Evolutionary conservation across 2,113 vertebrate genomes (phyloP), one percentile per base, ranked within the genome.

Genomic region (Rhinolophus sinicus): DNA sequence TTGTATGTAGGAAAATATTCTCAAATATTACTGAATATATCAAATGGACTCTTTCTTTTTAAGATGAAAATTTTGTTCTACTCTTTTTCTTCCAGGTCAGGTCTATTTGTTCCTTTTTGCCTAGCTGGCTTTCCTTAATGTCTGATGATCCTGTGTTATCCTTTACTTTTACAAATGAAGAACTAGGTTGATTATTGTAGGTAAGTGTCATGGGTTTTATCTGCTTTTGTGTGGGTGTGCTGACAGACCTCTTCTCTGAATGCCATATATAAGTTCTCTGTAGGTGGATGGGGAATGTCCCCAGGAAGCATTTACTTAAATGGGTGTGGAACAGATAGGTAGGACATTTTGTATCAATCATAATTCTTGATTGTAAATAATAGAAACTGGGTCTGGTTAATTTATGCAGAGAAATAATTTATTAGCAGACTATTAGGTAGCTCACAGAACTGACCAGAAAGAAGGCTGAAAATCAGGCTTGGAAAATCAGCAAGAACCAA

Each of bases 331-430:
- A 6, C 14, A 64, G 67, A 9, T 9, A 95, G 18, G 18, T 47
- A 60, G 58, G 15, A 67, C 22, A 70, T 70, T 85, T 90, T 65
- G 50, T 80, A 76, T 70, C 47, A 88, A 56, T 88, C 52, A 60
- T 38, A 85, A 80, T 73, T 94, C 62, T 89, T 94, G 47, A 56
- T 82, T 83, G 35, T 73, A 78, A 90, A 33, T 87, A 69, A 35
- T 50, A 90, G 70, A 90, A 88, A 89, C 30, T 93, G 47, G 50
- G 50, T 88, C 58, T 84, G 83, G 60, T 10, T 94, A 80, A 93
- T 76, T 65, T 84, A 54, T 77, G 10, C 62, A 92, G 77, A 76
- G 81, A 92, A 65, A 93, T 35, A 80, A 75, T 70, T 70, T 60
- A 67, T 47, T 64, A 70, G 24, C 19, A 73, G 54, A 3, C 22